Base-by-base conservation (phyloP, 1,140 invertebrate genomes). In the Araneus ventricosus region DNA sequence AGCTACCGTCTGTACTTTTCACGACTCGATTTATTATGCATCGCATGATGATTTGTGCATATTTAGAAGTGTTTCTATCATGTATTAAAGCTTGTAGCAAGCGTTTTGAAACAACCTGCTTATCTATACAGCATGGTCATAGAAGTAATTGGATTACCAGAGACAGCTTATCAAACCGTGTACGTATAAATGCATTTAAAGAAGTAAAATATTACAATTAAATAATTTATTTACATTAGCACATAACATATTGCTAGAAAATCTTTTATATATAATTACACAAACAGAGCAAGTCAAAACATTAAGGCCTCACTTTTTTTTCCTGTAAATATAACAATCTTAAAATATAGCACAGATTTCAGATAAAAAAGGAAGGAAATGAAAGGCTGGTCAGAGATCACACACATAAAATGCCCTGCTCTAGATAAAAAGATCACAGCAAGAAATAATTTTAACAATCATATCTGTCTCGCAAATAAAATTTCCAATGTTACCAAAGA, bases 171-270 rank as follows among this genome's bases (percentile, higher is more conserved):
- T 8, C 10, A 52, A 52, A 17, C 45, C 10, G 2, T 14, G 14
- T 52, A 45, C 1, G 10, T 45, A 0, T 8, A 8, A 52, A 52
- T 52, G 0, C 45, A 52, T 52, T 17, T 4, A 52, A 52, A 52
- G 10, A 2, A n/a, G n/a, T n/a, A 52, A 52, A 27, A n/a, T 67
- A 10, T n/a, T 27, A 67, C 7, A n/a, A 30, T 27, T 27, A 27
- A 63, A 63, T 63, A 63, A 27, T 70, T 70, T 70, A 75, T 75
- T 75, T 75, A 75, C 70, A 75, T 37, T 34, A 75, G 30, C 70
- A 37, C 30, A 34, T 75, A 75, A 17, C 70, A 75, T 63, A 63
- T n/a, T 63, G 24, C 59, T 34, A 34, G 70, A 30, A 34, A 37
- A 20, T 34, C 30, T 75, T 34, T 37, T 75, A 34, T 75, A 75